Base-by-base conservation (phyloP, 2,888 invertebrate genomes). In the Acanthosepion pharaonis region DNA sequence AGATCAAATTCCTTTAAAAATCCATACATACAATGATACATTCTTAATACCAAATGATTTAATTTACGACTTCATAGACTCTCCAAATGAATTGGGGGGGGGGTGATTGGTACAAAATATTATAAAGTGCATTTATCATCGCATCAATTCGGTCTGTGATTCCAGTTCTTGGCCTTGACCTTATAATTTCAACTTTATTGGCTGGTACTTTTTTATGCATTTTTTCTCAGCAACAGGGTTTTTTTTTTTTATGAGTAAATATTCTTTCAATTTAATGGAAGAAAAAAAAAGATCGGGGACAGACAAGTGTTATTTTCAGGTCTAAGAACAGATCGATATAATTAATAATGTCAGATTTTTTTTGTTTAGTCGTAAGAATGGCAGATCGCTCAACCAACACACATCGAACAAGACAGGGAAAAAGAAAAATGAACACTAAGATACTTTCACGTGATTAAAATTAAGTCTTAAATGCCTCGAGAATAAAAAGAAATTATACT, bases 181-280 rank as follows among this genome's bases (percentile, higher is more conserved):
- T 78, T n/a, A n/a, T 78, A n/a, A 78, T n/a, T 78, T 78, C 78
- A 78, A n/a, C 78, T 78, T 78, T 78, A 78, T 78, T n/a, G 78
- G 78, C 9, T 33, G 5, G n/a, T 23, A 23, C 23, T 20, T 3
- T 23, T 59, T 23, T 11, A 78, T n/a, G 9, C 23, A 15, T 78
- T 33, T 78, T n/a, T 28, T 28, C 28, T 20, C 15, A 20, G 3
- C 59, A n/a, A 11, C 3, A 23, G n/a, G n/a, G 8, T n/a, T 15
- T n/a, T n/a, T 28, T n/a, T 15, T n/a, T n/a, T 28, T 78, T 8
- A 78, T 15, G n/a, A n/a, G 15, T n/a, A 78, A 78, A 78, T 33
- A 78, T n/a, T 78, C n/a, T n/a, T 78, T 33, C 9, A 5, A n/a
- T 59, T 23, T 59, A 59, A 59, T 59, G 23, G 51, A 11, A 51